These are phyloP conservation scores for Falco naumanni DNA, from an alignment of 2,797 vertebrate species.

Conservation along the genomic window DNA sequence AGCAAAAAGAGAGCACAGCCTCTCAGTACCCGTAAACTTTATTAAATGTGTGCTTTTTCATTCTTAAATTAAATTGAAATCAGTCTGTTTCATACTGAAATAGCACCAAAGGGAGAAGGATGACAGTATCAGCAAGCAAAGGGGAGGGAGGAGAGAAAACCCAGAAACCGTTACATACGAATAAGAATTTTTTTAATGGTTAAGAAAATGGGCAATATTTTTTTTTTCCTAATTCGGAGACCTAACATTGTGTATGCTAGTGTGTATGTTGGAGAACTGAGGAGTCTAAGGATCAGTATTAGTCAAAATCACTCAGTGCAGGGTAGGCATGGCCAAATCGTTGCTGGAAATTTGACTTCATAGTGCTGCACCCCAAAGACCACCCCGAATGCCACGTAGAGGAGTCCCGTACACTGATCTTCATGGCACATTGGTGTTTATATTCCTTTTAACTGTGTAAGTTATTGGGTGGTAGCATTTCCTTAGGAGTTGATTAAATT, in stretches of 20 bases:
- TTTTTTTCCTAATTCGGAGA: neutral
- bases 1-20: slow-evolving; percentile 62
- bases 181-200: neutral
- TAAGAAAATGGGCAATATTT: neutral
- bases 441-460: neutral
- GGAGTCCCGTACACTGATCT: neutral
- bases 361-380: neutral
- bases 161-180: neutral
- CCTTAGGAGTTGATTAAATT: neutral
- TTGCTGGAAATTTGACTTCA: neutral
- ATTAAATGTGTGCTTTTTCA: slow-evolving; percentile 73
- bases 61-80: slow-evolving; percentile 67
- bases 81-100: slow-evolving; percentile 25
- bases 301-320: neutral
- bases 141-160: slow-evolving; percentile 32
- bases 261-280: neutral
- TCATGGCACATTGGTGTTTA: neutral
- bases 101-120: slow-evolving; percentile 60
- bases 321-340: neutral
- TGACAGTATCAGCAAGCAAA: slow-evolving; percentile 34
- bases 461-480: neutral
- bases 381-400: neutral
- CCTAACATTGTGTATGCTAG: neutral
- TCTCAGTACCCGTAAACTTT: slow-evolving; percentile 73
- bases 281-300: neutral